phyloP scores from a whole-genome alignment of 1,140 invertebrate species.

The Dendroctonus ponderosae region DNA sequence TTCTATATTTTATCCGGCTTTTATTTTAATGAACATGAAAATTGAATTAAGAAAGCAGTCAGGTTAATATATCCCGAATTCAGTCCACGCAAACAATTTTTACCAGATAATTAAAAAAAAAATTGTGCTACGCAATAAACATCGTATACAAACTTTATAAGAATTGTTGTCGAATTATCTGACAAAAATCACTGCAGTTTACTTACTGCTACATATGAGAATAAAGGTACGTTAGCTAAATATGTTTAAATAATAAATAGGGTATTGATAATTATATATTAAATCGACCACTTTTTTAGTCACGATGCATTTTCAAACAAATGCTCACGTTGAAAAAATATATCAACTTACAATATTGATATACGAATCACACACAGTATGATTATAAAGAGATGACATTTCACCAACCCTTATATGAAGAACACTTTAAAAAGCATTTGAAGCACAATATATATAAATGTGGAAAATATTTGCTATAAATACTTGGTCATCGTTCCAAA shows the following conservation, averaged over 20 bases:
- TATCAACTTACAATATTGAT: slow-evolving; percentile 53
- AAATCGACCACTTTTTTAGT: slow-evolving; percentile 26
- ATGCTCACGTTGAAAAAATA: slow-evolving; percentile 44
- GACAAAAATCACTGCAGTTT: not conserved
- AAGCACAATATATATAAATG: not conserved
- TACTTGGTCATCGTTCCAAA: not conserved
- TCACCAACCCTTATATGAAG: slow-evolving; percentile 37
- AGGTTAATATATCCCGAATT: too few species aligned
- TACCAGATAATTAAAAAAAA: too few species aligned
- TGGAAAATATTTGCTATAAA: not conserved
- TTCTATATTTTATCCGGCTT: too few species aligned
- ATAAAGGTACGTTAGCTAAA: not conserved
- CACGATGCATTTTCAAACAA: slow-evolving; percentile 50
- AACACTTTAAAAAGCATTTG: not conserved
- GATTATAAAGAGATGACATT: slow-evolving; percentile 48
- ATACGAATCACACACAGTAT: slow-evolving; percentile 54
- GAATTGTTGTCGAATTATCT: slow-evolving; percentile 8
- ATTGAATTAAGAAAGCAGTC: too few species aligned
- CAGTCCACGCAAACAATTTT: too few species aligned
- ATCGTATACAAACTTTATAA: too few species aligned
- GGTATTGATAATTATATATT: slow-evolving; percentile 17
- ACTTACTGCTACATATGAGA: not conserved
- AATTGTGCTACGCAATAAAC: too few species aligned
- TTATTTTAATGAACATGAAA: too few species aligned
- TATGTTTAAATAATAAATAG: slow-evolving; percentile 1